These are phyloP conservation scores for Eristalis pertinax DNA, from an alignment of 2,888 invertebrate species.

Conservation along the genomic window DNA sequence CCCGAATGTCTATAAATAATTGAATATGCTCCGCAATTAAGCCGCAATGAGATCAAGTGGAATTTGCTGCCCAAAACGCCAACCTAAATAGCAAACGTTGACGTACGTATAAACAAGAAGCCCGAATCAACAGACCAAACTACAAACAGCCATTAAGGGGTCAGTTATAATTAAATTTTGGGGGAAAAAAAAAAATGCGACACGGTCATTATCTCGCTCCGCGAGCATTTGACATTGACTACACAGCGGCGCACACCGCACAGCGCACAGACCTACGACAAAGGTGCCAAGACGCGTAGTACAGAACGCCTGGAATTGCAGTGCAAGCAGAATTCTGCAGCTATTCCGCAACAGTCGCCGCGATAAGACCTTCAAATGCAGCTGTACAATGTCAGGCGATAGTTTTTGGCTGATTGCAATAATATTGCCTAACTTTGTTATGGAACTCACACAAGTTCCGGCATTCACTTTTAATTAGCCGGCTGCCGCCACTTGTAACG, in stretches of 20 bases:
- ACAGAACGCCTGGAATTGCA: not conserved
- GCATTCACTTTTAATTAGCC: not conserved
- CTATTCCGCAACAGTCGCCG: not conserved
- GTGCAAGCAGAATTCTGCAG: not conserved
- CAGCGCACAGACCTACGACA: constrained; percentile 33
- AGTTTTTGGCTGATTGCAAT: not conserved
- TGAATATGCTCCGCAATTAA: not conserved
- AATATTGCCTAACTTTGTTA: not conserved
- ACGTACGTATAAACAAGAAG: not conserved
- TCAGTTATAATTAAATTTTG: constrained; percentile 19
- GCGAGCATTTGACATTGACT: constrained; percentile 32
- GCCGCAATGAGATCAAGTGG: not conserved
- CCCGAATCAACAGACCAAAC: not conserved
- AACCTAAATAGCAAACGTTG: no score
- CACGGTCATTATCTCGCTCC: constrained; percentile 8
- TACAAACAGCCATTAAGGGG: constrained; percentile 21
- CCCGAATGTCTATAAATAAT: not conserved
- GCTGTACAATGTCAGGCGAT: not conserved
- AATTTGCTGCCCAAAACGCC: not conserved
- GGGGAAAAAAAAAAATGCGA: not conserved
- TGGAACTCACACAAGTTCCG: not conserved
- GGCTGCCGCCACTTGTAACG: constrained; percentile 20
- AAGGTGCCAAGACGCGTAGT: not conserved
- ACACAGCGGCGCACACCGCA: no score
- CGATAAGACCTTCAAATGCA: not conserved